Evolutionary conservation across 2,888 invertebrate genomes (phyloP), one percentile per base, ranked within the genome.

Genomic region (Rhingia campestris): DNA sequence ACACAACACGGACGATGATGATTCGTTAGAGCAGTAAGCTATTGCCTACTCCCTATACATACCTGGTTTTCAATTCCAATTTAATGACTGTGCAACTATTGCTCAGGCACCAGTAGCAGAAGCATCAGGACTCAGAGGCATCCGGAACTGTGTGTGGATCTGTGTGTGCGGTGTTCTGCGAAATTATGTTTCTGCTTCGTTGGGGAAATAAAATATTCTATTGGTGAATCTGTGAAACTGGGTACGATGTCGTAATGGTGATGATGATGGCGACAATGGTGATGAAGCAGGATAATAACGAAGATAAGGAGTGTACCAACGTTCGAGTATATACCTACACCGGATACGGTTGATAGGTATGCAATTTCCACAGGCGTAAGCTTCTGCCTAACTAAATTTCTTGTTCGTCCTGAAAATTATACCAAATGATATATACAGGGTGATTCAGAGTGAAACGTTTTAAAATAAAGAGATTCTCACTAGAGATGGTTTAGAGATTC

Each of bases 51-150:
- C 2, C 41, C 41, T 47, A 6, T 54, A 47, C 61, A 45, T 70
- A 33, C 22, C 22, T 37, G 58, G 6, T 67, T 67, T 76, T 49
- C 67, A 53, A 56, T 76, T 76, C 69, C 67, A 47, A 59, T 61
- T 76, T 61, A 69, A 69, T 76, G 76, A 76, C 30, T 61, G 53
- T 69, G 76, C 76, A 76, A 39, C 61, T 61, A 61, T 61, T 47
- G 33, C 64, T 41, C 12, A 22, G 12, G 6, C 47, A 33, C 5
- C 41, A 45, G 2, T 22, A 30, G 39, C n/a, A 10, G 7, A 10
- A 9, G 7, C 53, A 14, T 6, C 53, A 53, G 37, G 70, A 35
- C 32, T n/a, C 14, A 41, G 41, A 3, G 14, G 30, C 37, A 10
- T 22, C 10, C 41, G n/a, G 39, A 22, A 22, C 22, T 22, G 33